phyloP scores from a whole-genome alignment of 2,113 vertebrate species.

The Chamaetylas fuelleborni region DNA sequence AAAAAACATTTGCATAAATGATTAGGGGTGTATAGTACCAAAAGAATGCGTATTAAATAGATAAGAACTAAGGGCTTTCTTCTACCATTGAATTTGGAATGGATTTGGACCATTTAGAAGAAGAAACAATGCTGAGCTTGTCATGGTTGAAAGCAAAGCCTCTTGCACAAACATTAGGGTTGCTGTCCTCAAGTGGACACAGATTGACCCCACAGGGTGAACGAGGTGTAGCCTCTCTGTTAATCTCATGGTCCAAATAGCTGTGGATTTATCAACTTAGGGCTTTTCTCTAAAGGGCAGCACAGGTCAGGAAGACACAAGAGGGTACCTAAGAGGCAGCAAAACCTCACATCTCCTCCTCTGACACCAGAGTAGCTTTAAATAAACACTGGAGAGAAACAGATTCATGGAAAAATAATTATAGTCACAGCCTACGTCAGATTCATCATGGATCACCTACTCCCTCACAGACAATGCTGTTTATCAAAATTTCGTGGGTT shows the following conservation, averaged over 20 bases:
- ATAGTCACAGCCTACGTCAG: background rate
- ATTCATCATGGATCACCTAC: background rate
- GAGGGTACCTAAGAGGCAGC: background rate
- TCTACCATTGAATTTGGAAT: background rate
- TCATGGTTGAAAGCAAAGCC: background rate
- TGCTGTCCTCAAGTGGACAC: background rate
- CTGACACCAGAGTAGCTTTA: background rate
- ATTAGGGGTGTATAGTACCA: background rate
- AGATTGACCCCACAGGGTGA: background rate
- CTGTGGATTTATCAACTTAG: background rate
- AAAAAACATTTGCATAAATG: background rate
- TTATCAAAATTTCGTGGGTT: background rate
- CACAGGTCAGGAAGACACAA: background rate
- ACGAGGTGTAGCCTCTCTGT: background rate
- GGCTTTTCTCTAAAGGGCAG: slow-evolving; percentile 15
- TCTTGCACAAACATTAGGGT: background rate
- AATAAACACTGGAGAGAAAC: background rate
- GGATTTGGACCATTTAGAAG: background rate
- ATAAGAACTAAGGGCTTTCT: background rate
- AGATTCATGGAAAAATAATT: background rate
- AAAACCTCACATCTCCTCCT: background rate
- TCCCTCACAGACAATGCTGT: background rate
- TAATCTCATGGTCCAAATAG: background rate
- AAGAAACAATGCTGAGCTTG: background rate
- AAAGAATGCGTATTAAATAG: background rate